Evolutionary conservation across 1,140 invertebrate genomes (phyloP), one percentile per base, ranked within the genome.

Genomic region (Sycophila sp.): DNA sequence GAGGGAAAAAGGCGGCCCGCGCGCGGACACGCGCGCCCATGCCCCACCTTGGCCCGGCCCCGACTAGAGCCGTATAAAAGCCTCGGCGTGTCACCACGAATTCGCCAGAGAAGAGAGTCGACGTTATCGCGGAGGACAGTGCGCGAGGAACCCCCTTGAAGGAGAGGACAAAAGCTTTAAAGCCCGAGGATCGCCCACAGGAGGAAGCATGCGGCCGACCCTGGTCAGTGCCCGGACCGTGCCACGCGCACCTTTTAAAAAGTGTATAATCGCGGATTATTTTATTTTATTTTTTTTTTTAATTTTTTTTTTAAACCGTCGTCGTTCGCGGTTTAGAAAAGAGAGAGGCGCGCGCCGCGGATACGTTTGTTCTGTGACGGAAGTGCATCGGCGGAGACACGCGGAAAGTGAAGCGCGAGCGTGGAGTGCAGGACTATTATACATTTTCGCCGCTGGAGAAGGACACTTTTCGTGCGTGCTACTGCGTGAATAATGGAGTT

Each of bases 31-130:
- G 42, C 36, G 42, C 32, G 49, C 22, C 28, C 40, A 15, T 22
- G 45, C 63, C 65, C 65, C 59, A 47, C 51, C 70, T 73, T 49
- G 62, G 34, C 32, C 26, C n/a, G 32, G 55, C 55, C 49, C 30
- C 68, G 73, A 73, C 70, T 75, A 74, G 77, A 72, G 67, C 63
- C 45, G 58, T 81, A 81, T 81, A 81, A 78, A 81, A 81, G 80
- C 73, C 38, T 26, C 62, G 71, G 58, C 56, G 67, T 56, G 73
- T 74, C 68, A 73, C 62, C 53, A 71, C 19, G 38, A 74, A 77
- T 75, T 79, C 68, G 69, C 73, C 80, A 81, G 78, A 81, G 71
- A 47, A 53, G 56, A 68, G 40, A 59, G 47, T 47, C n/a, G n/a
- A n/a, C n/a, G n/a, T n/a, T n/a, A n/a, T n/a, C 34, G 65, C 40